phyloP scores from a whole-genome alignment of 2,113 vertebrate species.

The Campylomormyrus numenius region DNA sequence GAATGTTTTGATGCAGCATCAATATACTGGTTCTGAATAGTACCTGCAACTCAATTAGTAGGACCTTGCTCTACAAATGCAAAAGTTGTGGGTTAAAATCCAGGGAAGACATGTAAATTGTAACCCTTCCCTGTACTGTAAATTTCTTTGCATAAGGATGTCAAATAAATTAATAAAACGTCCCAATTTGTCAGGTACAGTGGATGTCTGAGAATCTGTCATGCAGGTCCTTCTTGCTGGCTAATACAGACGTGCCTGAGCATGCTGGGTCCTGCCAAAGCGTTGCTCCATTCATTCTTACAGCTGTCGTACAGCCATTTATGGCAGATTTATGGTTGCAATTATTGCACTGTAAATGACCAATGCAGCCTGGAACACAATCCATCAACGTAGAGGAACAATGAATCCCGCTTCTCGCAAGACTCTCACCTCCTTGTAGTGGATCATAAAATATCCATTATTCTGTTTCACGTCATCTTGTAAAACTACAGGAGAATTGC shows the following conservation, averaged over 20 bases:
- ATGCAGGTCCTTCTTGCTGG: not conserved
- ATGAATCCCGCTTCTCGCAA: not conserved
- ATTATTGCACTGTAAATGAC: constrained; percentile 18
- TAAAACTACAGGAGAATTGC: not conserved
- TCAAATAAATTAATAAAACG: not conserved
- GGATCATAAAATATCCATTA: constrained; percentile 19
- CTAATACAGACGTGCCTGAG: not conserved
- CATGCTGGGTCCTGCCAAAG: not conserved
- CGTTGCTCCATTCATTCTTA: not conserved
- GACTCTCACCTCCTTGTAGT: constrained; percentile 7
- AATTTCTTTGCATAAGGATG: not conserved
- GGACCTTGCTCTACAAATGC: not conserved
- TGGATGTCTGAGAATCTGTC: not conserved
- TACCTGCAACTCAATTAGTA: not conserved
- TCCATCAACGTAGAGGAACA: constrained; percentile 7
- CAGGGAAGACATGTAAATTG: not conserved
- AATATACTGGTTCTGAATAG: not conserved
- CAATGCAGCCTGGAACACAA: not conserved
- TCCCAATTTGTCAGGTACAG: not conserved
- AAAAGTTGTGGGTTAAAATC: not conserved
- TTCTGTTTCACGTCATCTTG: not conserved
- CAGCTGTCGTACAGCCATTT: constrained; percentile 3
- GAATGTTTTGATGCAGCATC: not conserved
- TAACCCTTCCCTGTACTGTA: not conserved
- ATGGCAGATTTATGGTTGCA: constrained; percentile 5